Evolutionary conservation across 2,888 invertebrate genomes (phyloP).

Genomic region (Sicus ferrugineus): DNA sequence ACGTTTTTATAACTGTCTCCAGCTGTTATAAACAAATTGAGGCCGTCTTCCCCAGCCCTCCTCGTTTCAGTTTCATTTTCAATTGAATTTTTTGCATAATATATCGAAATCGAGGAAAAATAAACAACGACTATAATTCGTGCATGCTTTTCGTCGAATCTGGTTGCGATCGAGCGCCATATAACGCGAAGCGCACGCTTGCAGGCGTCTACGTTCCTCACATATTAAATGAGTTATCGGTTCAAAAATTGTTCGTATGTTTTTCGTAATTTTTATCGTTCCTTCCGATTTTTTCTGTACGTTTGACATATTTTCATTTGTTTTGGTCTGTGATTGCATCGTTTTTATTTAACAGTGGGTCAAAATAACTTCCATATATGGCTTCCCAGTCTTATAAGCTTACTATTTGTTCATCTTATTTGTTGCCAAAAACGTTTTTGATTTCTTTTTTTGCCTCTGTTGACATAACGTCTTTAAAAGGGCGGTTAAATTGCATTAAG

Average conservation of each 20-base stretch:
- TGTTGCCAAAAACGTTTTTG: constrained; percentile 39
- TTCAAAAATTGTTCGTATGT: background rate
- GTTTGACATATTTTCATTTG: background rate
- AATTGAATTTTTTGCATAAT: constrained; percentile 34
- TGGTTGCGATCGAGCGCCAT: constrained; percentile 1
- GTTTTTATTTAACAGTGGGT: too few species aligned
- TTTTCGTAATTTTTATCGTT: constrained; percentile 8
- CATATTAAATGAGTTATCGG: constrained; percentile 26
- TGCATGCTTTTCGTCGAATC: constrained; percentile 9
- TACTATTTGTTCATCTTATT: background rate
- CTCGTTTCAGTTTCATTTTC: constrained; percentile 38
- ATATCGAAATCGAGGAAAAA: background rate
- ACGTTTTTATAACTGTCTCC: constrained; percentile 44
- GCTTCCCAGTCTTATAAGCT: constrained; percentile 31
- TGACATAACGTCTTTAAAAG: constrained; percentile 14
- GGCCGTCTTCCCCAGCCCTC: constrained; percentile 5
- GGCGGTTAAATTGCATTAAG: background rate
- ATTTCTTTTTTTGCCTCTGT: background rate
- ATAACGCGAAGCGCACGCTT: background rate
- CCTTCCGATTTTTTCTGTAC: constrained; percentile 23
- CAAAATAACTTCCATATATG: too few species aligned
- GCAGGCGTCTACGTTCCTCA: constrained; percentile 11
- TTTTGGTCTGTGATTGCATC: constrained; percentile 9
- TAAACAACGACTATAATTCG: constrained; percentile 6
- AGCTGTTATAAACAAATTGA: background rate